Conservation (phyloP, 2,113 vertebrate genomes). For the Thunnus maccoyii region DNA sequence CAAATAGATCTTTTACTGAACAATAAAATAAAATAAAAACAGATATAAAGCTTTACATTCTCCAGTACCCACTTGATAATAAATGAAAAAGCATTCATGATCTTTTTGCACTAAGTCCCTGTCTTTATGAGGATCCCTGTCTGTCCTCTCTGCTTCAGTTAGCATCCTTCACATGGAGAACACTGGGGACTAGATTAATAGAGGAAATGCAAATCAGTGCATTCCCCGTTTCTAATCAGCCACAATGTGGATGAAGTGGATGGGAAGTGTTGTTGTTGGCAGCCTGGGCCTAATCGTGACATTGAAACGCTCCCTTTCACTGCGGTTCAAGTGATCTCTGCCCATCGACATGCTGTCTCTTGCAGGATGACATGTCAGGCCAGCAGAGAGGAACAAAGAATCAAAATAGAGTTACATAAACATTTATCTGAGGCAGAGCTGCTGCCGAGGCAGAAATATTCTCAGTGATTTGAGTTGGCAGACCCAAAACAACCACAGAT, state of each 20-base stretch:
- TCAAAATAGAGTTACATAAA: slow-evolving; percentile 22
- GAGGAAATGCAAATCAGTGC: slow-evolving; percentile 25
- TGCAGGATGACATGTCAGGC: not conserved
- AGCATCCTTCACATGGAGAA: slow-evolving; percentile 17
- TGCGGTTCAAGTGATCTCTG: slow-evolving; percentile 16
- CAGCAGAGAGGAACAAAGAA: not conserved
- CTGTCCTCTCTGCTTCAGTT: not conserved
- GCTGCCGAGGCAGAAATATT: slow-evolving; percentile 11
- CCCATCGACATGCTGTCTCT: not conserved
- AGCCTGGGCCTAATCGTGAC: slow-evolving; percentile 31
- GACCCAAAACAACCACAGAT: slow-evolving; percentile 11
- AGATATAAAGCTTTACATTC: slow-evolving; percentile 23
- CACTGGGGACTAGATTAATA: not conserved
- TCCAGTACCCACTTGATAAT: not conserved
- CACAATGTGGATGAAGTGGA: slow-evolving; percentile 36
- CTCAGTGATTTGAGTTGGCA: not conserved
- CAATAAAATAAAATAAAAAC: not conserved
- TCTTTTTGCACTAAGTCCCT: not conserved
- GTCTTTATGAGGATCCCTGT: not conserved
- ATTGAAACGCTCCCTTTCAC: slow-evolving; percentile 34
- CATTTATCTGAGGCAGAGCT: slow-evolving; percentile 28
- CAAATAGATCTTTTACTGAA: not conserved
- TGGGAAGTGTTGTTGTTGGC: slow-evolving; percentile 26
- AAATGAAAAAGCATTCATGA: not conserved
- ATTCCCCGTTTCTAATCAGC: slow-evolving; percentile 48